A percentile compares a stretch with the other conserved stretches of the same genome.
These are phyloP conservation scores for Corapipo altera DNA, from an alignment of 2,113 vertebrate species.

Conservation along the genomic window DNA sequence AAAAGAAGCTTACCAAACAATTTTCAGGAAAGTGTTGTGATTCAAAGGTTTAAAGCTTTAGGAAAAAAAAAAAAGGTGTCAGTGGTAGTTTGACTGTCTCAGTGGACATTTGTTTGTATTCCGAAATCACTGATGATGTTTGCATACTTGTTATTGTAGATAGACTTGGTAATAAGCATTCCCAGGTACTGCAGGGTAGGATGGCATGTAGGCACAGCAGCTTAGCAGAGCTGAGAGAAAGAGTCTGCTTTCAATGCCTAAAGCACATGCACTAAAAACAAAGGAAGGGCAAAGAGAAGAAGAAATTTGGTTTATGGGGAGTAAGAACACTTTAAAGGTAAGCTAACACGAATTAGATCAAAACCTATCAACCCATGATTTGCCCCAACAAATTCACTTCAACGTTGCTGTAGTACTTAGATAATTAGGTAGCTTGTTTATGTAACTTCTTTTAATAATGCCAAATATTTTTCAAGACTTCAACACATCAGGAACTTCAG, in stretches of 20 bases:
- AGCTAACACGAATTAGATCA: neutral
- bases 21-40: conserved; percentile 10
- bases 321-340: neutral
- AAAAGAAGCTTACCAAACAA: conserved; percentile 44
- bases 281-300: neutral
- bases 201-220: neutral
- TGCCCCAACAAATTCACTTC: neutral
- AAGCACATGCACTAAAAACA: neutral
- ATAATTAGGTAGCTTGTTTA: neutral
- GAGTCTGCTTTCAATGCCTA: neutral
- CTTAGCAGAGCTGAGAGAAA: neutral
- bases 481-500: neutral
- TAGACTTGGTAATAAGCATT: neutral
- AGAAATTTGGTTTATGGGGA: neutral
- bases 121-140: neutral
- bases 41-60: neutral
- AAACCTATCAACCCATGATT: neutral
- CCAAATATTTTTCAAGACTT: neutral
- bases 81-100: neutral
- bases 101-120: neutral
- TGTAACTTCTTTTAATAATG: neutral
- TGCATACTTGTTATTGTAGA: neutral
- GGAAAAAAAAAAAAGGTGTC: neutral
- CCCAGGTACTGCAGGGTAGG: neutral
- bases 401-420: neutral